Base-by-base conservation (phyloP, 2,113 vertebrate genomes). In the Chelonoidis abingdonii region DNA sequence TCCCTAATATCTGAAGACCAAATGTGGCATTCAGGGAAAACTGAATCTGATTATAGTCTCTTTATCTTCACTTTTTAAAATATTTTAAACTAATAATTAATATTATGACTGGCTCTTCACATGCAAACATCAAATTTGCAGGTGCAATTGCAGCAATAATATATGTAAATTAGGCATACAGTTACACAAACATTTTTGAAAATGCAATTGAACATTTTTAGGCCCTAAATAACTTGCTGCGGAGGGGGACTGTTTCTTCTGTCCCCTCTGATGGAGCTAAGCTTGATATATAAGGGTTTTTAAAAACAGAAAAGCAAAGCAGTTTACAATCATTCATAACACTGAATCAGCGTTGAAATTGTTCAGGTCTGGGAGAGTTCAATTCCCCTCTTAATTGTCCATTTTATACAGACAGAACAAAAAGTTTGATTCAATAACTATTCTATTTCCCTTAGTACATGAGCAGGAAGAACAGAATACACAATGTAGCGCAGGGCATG, bases 11-110 rank as follows among this genome's bases (percentile, higher is more conserved):
- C 95, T 84, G 84, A 95, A 96, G 24, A 91, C 85, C 89, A 96
- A 97, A 96, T 84, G 90, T 54, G 87, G 84, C 90, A 94, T 86
- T 93, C 83, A 41, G 78, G 81, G 59, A 78, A 96, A 95, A 86
- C 94, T 88, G 94, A 96, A 96, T 97, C 31, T 69, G 65, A 96
- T 91, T 83, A 93, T 89, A 93, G 94, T 93, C 95, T 94, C 93
- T 75, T 17, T 95, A 95, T 72, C 44, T 92, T 94, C 56, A 80
- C 62, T 54, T 89, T 31, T 17, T 88, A 38, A 27, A 86, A 27
- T 59, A 79, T 31, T 87, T 87, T 54, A 88, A 81, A 13, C 17
- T 88, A 57, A 93, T 93, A 88, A 62, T 75, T 14, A 91, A 62
- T 11, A 89, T 88, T 14, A 78, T 53, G 47, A 49, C 59, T 94